Evolutionary conservation across 2,797 vertebrate species (phyloP).

Genomic region (Phyllotis vaccarum): DNA sequence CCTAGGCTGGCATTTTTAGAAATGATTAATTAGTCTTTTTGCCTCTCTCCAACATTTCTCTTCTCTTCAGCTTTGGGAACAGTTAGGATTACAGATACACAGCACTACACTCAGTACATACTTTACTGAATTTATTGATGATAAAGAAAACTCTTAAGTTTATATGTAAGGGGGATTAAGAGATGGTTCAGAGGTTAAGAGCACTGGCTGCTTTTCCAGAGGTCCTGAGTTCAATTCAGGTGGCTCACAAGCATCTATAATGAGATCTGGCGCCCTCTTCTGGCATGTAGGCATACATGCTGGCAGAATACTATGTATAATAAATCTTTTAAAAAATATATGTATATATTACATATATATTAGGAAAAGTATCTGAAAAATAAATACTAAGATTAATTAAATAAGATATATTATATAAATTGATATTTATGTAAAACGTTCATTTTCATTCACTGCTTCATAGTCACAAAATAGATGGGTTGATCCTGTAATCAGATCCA

Average conservation of each 20-base stretch:
- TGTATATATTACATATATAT: no score
- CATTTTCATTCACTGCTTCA: conserved; percentile 12
- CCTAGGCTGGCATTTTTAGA: background rate
- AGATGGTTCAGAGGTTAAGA: background rate
- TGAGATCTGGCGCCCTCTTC: background rate
- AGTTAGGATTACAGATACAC: background rate
- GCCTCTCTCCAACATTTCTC: no score
- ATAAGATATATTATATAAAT: background rate
- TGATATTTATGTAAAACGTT: conserved; percentile 17
- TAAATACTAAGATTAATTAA: background rate
- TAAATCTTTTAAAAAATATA: background rate
- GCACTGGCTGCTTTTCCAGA: background rate
- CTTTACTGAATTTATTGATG: conserved; percentile 20
- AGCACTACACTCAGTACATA: background rate
- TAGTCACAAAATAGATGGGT: conserved; percentile 8
- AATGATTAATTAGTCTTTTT: background rate
- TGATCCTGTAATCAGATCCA: conserved; percentile 31
- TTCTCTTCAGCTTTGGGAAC: background rate
- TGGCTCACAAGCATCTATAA: background rate
- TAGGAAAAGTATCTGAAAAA: background rate
- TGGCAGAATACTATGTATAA: background rate
- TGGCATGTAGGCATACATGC: no score
- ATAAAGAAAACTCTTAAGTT: background rate
- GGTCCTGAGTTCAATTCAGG: background rate
- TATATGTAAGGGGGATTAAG: background rate